Base-by-base conservation (phyloP, 1,140 invertebrate species). In the Macrobrachium nipponense region DNA sequence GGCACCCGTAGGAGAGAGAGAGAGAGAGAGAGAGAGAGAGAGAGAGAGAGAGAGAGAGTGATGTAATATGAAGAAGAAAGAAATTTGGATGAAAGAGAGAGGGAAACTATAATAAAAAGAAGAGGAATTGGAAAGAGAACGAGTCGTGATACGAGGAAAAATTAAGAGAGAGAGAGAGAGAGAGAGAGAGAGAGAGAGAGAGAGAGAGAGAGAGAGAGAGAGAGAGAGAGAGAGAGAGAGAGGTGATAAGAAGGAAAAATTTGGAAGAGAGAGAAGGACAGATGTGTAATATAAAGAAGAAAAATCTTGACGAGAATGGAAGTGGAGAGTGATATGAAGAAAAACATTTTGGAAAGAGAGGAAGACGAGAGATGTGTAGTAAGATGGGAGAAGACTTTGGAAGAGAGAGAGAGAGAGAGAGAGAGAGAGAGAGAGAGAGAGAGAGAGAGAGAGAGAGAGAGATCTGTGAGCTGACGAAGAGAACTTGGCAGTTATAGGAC, bases 181-280 rank as follows among this genome's bases (percentile, higher is more conserved):
- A 60, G 8, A 23, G 76, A 14, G 14, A 18, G n/a, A 76, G 43
- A 2, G 61, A 62, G 61, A 58, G 36, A 17, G 62, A 58, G 61
- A 18, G 27, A 20, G 64, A 79, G 76, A 61, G 59, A 20, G 76
- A 43, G 61, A 66, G 78, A 44, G 36, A 44, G 78, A 80, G 62
- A 51, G 78, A 51, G 78, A 68, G 78, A 77, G 75, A 77, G 75
- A 43, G 72, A 43, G 72, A 43, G 36, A 43, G 72, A 43, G 72
- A 43, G 10, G 15, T 20, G 62, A 64, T 17, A 64, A 2, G 5
- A 20, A 64, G 62, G 5, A 27, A 68, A 15, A 68, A 27, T 20
- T n/a, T 20, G 64, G 27, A 11, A 68, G 64, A 68, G 64, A 68
- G 15, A 68, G 15, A 64, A 20, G 5, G 62, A n/a, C n/a, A 73